phyloP scores from a whole-genome alignment of 2,888 invertebrate species.

The Agonum fuliginosum region DNA sequence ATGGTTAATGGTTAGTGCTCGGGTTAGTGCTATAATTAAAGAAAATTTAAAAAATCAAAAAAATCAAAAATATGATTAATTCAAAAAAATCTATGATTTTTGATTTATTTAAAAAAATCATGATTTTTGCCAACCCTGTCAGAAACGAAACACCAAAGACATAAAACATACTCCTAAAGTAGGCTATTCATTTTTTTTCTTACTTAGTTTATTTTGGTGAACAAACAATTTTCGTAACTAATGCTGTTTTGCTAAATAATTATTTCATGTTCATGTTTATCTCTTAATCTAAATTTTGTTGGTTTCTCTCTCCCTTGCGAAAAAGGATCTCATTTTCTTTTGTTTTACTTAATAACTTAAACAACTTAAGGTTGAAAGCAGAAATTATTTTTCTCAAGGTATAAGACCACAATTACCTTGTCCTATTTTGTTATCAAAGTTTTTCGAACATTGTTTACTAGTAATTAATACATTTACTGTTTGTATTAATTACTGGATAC shows the following conservation, averaged over 20 bases:
- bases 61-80: too few species aligned
- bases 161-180: too few species aligned
- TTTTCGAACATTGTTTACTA: not conserved
- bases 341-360: not conserved
- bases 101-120: too few species aligned
- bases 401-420: not conserved
- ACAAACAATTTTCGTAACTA: not conserved
- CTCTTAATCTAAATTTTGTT: too few species aligned
- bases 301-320: conserved; percentile 14
- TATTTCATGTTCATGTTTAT: conserved; percentile 10
- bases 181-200: too few species aligned
- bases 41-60: too few species aligned
- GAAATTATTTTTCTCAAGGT: conserved; percentile 24
- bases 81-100: too few species aligned
- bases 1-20: too few species aligned
- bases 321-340: not conserved
- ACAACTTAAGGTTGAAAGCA: not conserved
- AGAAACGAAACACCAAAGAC: too few species aligned
- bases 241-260: not conserved
- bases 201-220: too few species aligned
- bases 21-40: too few species aligned
- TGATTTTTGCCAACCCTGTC: too few species aligned
- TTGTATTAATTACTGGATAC: not conserved
- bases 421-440: conserved; percentile 20
- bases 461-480: conserved; percentile 2